These are phyloP conservation scores for Rhizoglyphus robini DNA, from an alignment of 1,140 invertebrate species.

Conservation along the genomic window DNA sequence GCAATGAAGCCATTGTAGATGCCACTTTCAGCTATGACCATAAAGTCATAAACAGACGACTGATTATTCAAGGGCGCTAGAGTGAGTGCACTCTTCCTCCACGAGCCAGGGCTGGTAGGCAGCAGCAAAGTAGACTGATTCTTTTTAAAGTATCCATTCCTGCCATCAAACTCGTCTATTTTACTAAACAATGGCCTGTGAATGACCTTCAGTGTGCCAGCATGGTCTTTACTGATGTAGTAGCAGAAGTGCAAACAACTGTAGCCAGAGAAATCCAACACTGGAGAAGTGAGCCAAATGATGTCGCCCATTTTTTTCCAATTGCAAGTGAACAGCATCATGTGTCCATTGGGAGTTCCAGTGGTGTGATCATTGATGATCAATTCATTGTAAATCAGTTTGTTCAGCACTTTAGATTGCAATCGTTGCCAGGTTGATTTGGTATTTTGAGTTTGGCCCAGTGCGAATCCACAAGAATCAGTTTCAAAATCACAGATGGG, in stretches of 20 bases:
- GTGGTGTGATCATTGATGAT: conserved; percentile 23
- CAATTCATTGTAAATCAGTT: background rate
- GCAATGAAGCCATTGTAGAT: conserved; percentile 24
- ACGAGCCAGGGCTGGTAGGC: background rate
- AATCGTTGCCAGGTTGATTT: background rate
- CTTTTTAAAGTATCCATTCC: background rate
- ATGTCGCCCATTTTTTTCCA: conserved; percentile 17
- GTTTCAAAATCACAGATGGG: conserved; percentile 27
- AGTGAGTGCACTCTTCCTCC: conserved; percentile 21
- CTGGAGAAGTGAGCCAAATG: conserved; percentile 18
- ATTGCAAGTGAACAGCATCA: conserved; percentile 16
- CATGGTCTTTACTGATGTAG: conserved; percentile 32
- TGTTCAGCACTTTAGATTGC: background rate
- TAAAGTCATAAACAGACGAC: conserved; percentile 21
- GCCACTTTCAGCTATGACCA: conserved; percentile 16
- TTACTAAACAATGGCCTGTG: conserved; percentile 21
- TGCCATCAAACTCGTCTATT: conserved; percentile 11
- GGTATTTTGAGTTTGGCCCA: conserved; percentile 13
- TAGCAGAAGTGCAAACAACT: conserved; percentile 31
- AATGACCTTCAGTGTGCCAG: conserved; percentile 23
- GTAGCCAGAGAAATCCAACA: conserved; percentile 22
- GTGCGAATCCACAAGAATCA: conserved; percentile 26
- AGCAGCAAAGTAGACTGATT: background rate
- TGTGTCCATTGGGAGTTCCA: conserved; percentile 20
- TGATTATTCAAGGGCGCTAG: conserved; percentile 20